phyloP scores from a whole-genome alignment of 2,888 invertebrate genomes.

The Dromius quadrimaculatus region DNA sequence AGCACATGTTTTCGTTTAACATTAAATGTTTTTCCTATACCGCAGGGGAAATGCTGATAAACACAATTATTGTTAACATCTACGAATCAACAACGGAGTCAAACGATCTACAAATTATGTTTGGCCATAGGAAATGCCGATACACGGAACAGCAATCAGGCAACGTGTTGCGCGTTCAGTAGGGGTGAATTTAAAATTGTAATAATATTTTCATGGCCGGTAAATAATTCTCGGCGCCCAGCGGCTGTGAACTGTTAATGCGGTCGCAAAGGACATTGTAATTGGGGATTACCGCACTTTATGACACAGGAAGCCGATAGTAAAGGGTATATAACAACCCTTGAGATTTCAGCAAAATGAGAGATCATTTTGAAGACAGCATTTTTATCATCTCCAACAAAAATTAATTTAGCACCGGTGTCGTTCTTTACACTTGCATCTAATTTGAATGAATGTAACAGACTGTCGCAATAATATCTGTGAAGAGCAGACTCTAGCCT shows the following conservation, averaged over 20 bases:
- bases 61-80: neutral
- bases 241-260: constrained; percentile 42
- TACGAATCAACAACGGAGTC: neutral
- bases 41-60: neutral
- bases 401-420: constrained; percentile 3
- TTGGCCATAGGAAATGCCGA: no score
- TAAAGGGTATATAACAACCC: no score
- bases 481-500: constrained; percentile 19
- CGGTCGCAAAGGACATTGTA: constrained; percentile 18
- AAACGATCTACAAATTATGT: neutral
- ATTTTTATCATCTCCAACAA: constrained; percentile 3
- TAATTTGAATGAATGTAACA: constrained; percentile 35
- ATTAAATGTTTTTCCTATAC: neutral
- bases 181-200: constrained; percentile 44
- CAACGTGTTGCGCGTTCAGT: constrained; percentile 23
- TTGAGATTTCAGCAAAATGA: no score
- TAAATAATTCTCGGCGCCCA: constrained; percentile 36
- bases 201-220: constrained; percentile 45
- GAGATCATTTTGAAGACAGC: no score
- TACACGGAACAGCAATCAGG: neutral
- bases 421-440: constrained; percentile 21
- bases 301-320: neutral
- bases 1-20: neutral
- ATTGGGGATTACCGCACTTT: constrained; percentile 35
- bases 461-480: constrained; percentile 30